A percentile compares a stretch with the other conserved stretches of the same genome.
Conservation (phyloP, 2,888 invertebrate genomes). For the Onthophagus sagittarius region DNA sequence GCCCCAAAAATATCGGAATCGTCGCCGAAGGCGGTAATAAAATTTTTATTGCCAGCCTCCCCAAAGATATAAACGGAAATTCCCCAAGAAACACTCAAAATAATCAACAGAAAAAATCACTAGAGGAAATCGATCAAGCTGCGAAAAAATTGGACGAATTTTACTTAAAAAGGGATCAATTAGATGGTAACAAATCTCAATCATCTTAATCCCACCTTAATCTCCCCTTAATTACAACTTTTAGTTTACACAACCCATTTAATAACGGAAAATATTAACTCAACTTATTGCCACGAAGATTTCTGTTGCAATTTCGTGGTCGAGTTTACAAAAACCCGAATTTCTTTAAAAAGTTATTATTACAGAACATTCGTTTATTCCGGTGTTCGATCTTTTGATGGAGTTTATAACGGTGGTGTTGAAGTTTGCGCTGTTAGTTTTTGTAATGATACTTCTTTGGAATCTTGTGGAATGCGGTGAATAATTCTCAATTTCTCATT, state of each 20-base stretch:
- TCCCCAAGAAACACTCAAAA: neutral
- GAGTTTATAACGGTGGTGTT: slow-evolving; percentile 50
- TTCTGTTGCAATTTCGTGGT: neutral
- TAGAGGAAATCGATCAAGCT: slow-evolving; percentile 8
- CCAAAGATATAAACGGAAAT: slow-evolving; percentile 15
- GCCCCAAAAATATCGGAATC: slow-evolving; percentile 10
- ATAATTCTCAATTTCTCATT: too few species aligned
- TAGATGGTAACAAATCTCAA: neutral
- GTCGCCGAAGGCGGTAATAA: slow-evolving; percentile 17
- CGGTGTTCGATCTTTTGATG: slow-evolving; percentile 52
- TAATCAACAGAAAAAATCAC: neutral
- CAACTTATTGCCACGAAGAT: neutral
- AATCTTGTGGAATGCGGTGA: slow-evolving; percentile 45
- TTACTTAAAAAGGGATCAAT: slow-evolving; percentile 13
- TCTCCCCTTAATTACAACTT: neutral
- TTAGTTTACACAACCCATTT: slow-evolving; percentile 15
- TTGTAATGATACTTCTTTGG: slow-evolving; percentile 49
- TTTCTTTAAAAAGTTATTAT: too few species aligned
- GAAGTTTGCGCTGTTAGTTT: slow-evolving; percentile 54
- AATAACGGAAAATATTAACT: neutral
- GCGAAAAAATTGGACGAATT: slow-evolving; percentile 11
- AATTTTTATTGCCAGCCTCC: slow-evolving; percentile 21
- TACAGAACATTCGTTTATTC: slow-evolving; percentile 52
- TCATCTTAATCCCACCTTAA: slow-evolving; percentile 4
- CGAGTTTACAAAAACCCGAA: neutral